These are phyloP conservation scores for Machaerirhynchus nigripectus DNA, from an alignment of 2,113 vertebrate species.

Conservation along the genomic window DNA sequence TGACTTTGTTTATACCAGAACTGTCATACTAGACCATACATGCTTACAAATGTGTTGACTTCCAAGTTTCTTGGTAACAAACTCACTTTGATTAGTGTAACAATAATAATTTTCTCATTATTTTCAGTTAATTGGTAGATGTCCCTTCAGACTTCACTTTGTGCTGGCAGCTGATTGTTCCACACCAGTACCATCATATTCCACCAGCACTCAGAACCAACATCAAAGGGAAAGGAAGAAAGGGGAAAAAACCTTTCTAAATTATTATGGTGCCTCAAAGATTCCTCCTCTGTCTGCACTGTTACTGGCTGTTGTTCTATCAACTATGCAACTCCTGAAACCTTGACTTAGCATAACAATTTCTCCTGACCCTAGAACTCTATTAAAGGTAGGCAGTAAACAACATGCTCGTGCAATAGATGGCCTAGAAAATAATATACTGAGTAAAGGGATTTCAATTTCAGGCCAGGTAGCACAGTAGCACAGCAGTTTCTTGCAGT, in stretches of 20 bases:
- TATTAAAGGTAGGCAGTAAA: background rate
- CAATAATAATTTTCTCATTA: background rate
- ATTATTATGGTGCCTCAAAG: background rate
- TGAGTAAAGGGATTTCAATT: background rate
- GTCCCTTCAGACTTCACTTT: background rate
- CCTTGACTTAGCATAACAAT: background rate
- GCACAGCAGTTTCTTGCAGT: background rate
- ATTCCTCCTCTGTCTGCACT: background rate
- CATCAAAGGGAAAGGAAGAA: background rate
- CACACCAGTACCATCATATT: background rate
- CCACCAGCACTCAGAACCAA: background rate
- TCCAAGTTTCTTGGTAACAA: background rate
- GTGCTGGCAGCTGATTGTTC: background rate
- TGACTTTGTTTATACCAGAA: background rate
- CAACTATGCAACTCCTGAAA: background rate
- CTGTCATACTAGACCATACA: background rate
- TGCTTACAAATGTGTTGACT: background rate
- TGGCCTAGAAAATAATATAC: background rate
- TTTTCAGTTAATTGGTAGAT: conserved; percentile 35
- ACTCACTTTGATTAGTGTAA: background rate
- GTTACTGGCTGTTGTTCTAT: background rate
- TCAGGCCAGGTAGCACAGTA: background rate
- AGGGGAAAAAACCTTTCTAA: background rate
- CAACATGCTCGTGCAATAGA: background rate
- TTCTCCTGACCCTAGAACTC: background rate